Evolutionary conservation across 2,888 invertebrate species (phyloP), one percentile per base, ranked within the genome.

Genomic region (Entomobrya multifasciata): DNA sequence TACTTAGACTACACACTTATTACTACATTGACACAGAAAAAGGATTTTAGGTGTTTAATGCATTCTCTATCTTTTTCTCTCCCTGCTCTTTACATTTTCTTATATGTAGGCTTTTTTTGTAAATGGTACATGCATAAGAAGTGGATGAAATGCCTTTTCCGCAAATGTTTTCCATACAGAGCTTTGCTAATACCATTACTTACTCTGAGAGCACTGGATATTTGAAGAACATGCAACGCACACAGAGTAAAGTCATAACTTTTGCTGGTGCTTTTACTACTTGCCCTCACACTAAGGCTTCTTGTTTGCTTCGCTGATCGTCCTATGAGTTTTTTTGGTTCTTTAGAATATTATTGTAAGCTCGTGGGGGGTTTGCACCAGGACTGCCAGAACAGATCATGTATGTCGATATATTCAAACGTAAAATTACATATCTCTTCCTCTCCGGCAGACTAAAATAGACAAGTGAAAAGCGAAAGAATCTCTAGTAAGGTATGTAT

Each of bases 271-370:
- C 62, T 65, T 78, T 49, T 67, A 52, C 70, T 36, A 49, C 62
- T 79, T 62, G 4, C 27, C 47, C 44, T 49, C 57, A 17, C 78
- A 65, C 22, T 15, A 77, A 72, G 57, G 55, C 30, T 55, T 22
- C 57, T 76, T 76, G 36, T 76, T 57, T 76, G 55, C 55, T 36
- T 36, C 55, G 55, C 74, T 55, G 55, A 76, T 76, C 76, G 76
- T 4, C 36, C 36, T 36, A 36, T 76, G 36, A 13, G 55, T 55
- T 36, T 57, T 36, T 13, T n/a, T 72, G 10, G 55, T 30, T 84
- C 78, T 70, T 84, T 78, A 78, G 65, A 84, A 84, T 78, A 84
- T 84, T 84, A 78, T 84, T 84, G 77, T 77, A 72, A 67, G 72
- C 85, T 85, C 72, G 57, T 72, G 78, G 79, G 72, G 78, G 83